Percentiles rank a stretch among this genome's conserved stretches.
These are phyloP conservation scores for Epinotia bilunana DNA, from an alignment of 2,888 invertebrate genomes.

Conservation along the genomic window DNA sequence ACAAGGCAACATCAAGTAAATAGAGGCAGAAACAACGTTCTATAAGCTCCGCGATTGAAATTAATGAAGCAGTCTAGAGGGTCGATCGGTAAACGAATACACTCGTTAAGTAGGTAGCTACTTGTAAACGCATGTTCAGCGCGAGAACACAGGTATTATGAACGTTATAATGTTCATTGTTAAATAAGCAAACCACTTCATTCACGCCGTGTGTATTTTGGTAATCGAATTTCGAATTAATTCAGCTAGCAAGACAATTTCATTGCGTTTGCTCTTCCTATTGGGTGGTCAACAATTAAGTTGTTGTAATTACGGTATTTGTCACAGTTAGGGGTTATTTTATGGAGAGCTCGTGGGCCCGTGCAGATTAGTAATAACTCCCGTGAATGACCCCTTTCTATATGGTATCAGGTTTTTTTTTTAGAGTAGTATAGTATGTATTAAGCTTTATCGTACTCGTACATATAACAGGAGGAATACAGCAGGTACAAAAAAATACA, in stretches of 20 bases:
- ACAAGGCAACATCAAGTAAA: neutral
- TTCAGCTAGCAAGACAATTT: slow-evolving; percentile 50
- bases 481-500: too few species aligned
- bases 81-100: slow-evolving; percentile 19
- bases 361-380: too few species aligned
- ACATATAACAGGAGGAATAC: too few species aligned
- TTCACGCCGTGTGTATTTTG: slow-evolving; percentile 51
- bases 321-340: neutral
- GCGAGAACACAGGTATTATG: slow-evolving; percentile 20
- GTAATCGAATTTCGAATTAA: slow-evolving; percentile 60
- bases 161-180: slow-evolving; percentile 39
- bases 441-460: too few species aligned
- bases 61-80: slow-evolving; percentile 17
- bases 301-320: slow-evolving; percentile 8
- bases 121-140: slow-evolving; percentile 11
- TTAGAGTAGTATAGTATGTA: too few species aligned
- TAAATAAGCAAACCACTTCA: slow-evolving; percentile 47
- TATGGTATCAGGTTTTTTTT: too few species aligned
- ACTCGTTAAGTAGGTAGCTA: neutral
- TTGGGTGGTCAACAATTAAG: slow-evolving; percentile 43
- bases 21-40: neutral
- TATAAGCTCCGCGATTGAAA: slow-evolving; percentile 4
- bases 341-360: too few species aligned
- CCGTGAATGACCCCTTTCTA: too few species aligned
- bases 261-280: slow-evolving; percentile 48